A percentile compares a stretch with the other conserved stretches of the same genome.
These are phyloP conservation scores for Aotus griseimembra DNA, from an alignment of 2,797 vertebrate genomes.

Conservation along the genomic window DNA sequence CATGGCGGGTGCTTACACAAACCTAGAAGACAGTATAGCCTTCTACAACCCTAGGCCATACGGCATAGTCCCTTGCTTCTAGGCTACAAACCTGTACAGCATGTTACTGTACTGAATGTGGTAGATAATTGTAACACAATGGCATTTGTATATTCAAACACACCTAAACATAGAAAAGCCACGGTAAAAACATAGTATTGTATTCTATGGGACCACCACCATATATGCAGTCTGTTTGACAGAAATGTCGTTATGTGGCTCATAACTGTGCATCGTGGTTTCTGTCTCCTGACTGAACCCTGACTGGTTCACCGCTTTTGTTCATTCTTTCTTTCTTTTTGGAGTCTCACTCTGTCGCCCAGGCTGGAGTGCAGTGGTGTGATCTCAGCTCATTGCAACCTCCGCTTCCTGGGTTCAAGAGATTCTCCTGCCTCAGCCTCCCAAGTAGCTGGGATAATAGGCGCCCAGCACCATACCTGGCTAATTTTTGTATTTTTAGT, in stretches of 20 bases:
- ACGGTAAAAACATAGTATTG: neutral
- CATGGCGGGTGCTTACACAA: neutral
- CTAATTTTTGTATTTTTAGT: neutral
- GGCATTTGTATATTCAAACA: neutral
- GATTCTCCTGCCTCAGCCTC: neutral
- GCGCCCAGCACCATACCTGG: neutral
- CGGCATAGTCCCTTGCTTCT: neutral
- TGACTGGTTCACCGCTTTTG: neutral
- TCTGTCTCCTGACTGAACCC: neutral
- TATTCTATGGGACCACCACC: neutral
- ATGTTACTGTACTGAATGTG: neutral
- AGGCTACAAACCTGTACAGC: neutral
- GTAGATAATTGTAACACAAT: too few relatives aligned
- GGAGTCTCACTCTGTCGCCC: neutral
- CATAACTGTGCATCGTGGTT: neutral
- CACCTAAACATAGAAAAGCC: neutral
- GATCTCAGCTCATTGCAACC: neutral
- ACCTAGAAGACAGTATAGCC: neutral
- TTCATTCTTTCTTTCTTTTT: neutral
- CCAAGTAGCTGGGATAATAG: neutral
- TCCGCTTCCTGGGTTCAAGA: neutral
- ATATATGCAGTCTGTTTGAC: neutral
- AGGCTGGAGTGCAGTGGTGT: neutral
- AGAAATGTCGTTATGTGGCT: neutral
- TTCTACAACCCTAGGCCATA: neutral